These are phyloP conservation scores for Chalcosyrphus nemorum DNA, from an alignment of 2,888 invertebrate species.

Conservation along the genomic window DNA sequence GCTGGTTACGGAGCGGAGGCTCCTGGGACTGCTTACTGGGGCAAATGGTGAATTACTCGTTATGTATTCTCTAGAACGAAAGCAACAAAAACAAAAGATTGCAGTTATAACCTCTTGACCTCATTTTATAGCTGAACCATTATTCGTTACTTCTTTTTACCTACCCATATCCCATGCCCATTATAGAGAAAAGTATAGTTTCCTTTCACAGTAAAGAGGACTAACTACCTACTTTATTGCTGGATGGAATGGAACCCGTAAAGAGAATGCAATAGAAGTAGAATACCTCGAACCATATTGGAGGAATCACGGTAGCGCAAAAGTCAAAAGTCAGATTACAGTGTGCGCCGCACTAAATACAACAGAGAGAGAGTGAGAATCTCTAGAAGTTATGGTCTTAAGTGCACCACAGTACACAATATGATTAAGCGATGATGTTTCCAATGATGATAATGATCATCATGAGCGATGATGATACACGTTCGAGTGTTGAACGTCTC, in stretches of 20 bases:
- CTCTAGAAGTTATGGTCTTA: not conserved
- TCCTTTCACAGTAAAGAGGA: slow-evolving; percentile 39
- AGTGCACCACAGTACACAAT: slow-evolving; percentile 27
- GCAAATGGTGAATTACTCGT: slow-evolving; percentile 62
- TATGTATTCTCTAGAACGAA: slow-evolving; percentile 31
- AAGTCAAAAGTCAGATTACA: slow-evolving; percentile 59
- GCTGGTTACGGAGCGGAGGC: not conserved
- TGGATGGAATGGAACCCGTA: slow-evolving; percentile 34
- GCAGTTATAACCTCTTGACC: slow-evolving; percentile 70
- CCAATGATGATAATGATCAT: slow-evolving; percentile 8
- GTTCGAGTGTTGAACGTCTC: not conserved
- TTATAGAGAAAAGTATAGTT: slow-evolving; percentile 3
- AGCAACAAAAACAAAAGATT: slow-evolving; percentile 47
- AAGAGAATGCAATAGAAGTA: slow-evolving; percentile 38
- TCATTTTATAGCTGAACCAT: slow-evolving; percentile 48
- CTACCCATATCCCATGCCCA: not conserved
- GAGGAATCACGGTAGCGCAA: slow-evolving; percentile 41
- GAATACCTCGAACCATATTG: slow-evolving; percentile 49
- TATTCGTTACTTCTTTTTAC: slow-evolving; percentile 18
- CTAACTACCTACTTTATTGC: slow-evolving; percentile 26
- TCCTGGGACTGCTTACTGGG: slow-evolving; percentile 8
- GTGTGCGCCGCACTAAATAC: slow-evolving; percentile 9
- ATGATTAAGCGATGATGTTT: slow-evolving; percentile 27
- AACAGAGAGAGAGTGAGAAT: not conserved
- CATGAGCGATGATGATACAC: slow-evolving; percentile 13